These are phyloP conservation scores for Yasuhikotakia modesta DNA, from an alignment of 2,797 vertebrate species.

Conservation along the genomic window DNA sequence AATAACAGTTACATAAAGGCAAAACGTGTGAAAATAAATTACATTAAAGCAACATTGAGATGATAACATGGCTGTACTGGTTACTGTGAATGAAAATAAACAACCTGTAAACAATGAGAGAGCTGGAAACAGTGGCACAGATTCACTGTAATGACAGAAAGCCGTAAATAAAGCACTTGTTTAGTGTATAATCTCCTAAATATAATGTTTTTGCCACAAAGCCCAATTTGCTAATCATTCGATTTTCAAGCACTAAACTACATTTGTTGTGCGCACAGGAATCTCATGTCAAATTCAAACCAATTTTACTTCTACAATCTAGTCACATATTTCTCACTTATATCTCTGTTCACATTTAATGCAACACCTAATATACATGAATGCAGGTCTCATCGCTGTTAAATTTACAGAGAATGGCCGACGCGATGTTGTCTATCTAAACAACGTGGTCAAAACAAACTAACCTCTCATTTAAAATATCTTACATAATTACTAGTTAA, in stretches of 20 bases:
- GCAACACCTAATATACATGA: constrained; percentile 7
- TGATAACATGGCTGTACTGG: background rate
- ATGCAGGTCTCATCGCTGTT: background rate
- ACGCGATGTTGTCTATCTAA: constrained; percentile 9
- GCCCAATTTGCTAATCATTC: background rate
- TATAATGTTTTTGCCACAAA: too few species aligned
- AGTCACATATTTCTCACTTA: constrained; percentile 9
- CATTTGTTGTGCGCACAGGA: too few species aligned
- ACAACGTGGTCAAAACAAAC: background rate
- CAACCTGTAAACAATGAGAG: background rate
- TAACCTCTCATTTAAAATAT: constrained; percentile 33
- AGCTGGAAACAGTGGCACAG: background rate
- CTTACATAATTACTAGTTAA: constrained; percentile 15
- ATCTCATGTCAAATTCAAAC: background rate
- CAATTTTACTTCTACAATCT: constrained; percentile 22
- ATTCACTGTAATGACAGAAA: too few species aligned
- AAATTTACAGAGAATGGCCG: background rate
- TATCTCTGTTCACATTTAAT: constrained; percentile 8
- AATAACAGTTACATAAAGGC: constrained; percentile 12
- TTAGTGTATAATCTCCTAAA: background rate
- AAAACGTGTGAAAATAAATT: constrained; percentile 36
- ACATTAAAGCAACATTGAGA: constrained; percentile 19
- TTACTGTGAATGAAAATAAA: constrained; percentile 27
- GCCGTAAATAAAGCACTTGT: background rate
- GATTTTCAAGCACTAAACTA: background rate